These are phyloP conservation scores for Epinephelus cyanopodus DNA, from an alignment of 2,113 vertebrate genomes.

Conservation along the genomic window DNA sequence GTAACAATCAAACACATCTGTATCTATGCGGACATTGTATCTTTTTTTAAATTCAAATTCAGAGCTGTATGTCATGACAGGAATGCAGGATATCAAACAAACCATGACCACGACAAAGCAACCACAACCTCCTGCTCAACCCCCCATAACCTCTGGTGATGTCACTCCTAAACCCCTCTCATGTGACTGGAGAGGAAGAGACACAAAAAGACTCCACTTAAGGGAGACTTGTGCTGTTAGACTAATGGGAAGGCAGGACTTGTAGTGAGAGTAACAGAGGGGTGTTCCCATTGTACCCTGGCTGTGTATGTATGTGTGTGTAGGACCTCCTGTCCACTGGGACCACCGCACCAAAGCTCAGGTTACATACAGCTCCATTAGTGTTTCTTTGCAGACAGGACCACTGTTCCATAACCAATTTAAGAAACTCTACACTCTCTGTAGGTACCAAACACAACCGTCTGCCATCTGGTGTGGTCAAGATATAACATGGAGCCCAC, in stretches of 20 bases:
- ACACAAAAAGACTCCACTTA: constrained; percentile 46
- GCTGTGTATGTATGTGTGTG: constrained; percentile 22
- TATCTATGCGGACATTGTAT: neutral
- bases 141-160: constrained; percentile 59
- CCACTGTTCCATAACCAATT: constrained; percentile 65
- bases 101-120: constrained; percentile 40
- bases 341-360: constrained; percentile 54
- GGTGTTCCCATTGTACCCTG: constrained; percentile 19
- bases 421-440: constrained; percentile 69
- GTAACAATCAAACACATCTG: neutral
- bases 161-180: constrained; percentile 60
- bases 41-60: neutral
- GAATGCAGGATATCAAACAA: constrained; percentile 23
- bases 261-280: constrained; percentile 28
- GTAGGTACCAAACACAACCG: constrained; percentile 26
- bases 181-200: constrained; percentile 49
- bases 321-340: constrained; percentile 33
- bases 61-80: constrained; percentile 1
- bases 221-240: constrained; percentile 18
- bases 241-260: constrained; percentile 3
- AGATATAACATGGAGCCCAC: constrained; percentile 14
- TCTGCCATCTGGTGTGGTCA: constrained; percentile 63
- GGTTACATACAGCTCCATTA: constrained; percentile 74
- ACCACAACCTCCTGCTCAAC: constrained; percentile 21
- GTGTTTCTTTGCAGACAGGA: constrained; percentile 54